These are phyloP conservation scores for Polymixis lichenea DNA, from an alignment of 2,888 invertebrate species.

Conservation along the genomic window DNA sequence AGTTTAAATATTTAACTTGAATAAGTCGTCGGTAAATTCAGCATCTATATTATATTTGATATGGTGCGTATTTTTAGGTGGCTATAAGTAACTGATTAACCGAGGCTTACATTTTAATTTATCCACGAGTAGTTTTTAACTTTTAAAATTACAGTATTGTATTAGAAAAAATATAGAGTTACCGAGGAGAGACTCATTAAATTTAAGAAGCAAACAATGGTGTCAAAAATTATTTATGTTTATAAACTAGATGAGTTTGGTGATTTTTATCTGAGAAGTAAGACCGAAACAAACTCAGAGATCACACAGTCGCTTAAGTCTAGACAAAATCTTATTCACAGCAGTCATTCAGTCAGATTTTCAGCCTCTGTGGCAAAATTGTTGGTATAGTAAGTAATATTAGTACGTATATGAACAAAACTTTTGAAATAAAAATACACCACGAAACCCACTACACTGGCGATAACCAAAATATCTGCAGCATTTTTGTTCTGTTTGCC, in stretches of 20 bases:
- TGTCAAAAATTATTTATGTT: no score
- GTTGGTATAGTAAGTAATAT: background rate
- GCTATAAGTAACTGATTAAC: background rate
- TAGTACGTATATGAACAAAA: background rate
- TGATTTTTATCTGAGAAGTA: background rate
- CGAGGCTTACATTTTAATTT: background rate
- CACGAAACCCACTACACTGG: conserved; percentile 26
- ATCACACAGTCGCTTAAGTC: background rate
- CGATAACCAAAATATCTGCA: conserved; percentile 27
- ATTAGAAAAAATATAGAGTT: background rate
- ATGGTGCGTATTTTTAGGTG: background rate
- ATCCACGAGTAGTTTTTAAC: background rate
- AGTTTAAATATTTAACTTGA: background rate
- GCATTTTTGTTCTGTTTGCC: conserved; percentile 55
- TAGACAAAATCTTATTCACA: background rate
- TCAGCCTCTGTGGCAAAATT: background rate
- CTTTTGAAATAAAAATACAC: conserved; percentile 17
- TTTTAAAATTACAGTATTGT: background rate
- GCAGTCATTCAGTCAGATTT: no score
- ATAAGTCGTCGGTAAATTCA: background rate
- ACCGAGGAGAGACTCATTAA: background rate
- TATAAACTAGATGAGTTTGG: background rate
- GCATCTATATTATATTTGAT: background rate
- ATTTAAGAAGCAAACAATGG: no score
- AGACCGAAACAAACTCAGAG: background rate